Base-by-base conservation (phyloP, 2,888 invertebrate genomes). In the Watsonalla binaria region DNA sequence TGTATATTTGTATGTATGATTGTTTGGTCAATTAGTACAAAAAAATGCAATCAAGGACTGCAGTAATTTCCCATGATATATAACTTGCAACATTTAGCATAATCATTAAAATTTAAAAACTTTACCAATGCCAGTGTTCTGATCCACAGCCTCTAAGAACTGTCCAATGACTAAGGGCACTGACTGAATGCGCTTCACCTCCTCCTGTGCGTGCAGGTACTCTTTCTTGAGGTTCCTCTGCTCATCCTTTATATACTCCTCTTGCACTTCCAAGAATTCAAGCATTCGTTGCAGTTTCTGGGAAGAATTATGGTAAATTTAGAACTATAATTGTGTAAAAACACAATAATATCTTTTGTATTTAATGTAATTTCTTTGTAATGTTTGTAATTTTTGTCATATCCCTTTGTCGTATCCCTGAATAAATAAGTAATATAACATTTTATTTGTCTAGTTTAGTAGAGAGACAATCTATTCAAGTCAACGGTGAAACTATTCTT, bases 231-330 rank as follows among this genome's bases (percentile, higher is more conserved):
- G 90, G 85, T 99, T 99, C 54, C 99, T 94, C 81, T 99, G 99
- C 88, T 99, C 99, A 93, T 99, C 98, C 87, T 99, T 99, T 54
- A 99, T 99, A 81, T 99, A 99, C 74, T 99, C 99, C 81, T 99
- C 99, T 92, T 99, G 99, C 0, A 99, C 99, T 83, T 98, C 97
- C 8, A 99, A 91, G 82, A 99, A 99, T 83, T 99, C 99, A 33
- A 99, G 86, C 91, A 98, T 98, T 63, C 97, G 95, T 88, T 98
- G 98, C 14, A 99, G 91, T 94, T 98, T 99, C 96, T 98, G 77
- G 9, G 63, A 69, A 47, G 51, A 39, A 34, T 45, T 4, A 52
- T 13, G 6, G 52, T 11, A n/a, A n/a, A n/a, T n/a, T n/a, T n/a
- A n/a, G n/a, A n/a, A n/a, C n/a, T n/a, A n/a, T n/a, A n/a, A n/a